Percentiles rank a stretch among this genome's conserved stretches.
Evolutionary conservation across 2,888 invertebrate genomes (phyloP).

Genomic region (Blastobasis adustella): DNA sequence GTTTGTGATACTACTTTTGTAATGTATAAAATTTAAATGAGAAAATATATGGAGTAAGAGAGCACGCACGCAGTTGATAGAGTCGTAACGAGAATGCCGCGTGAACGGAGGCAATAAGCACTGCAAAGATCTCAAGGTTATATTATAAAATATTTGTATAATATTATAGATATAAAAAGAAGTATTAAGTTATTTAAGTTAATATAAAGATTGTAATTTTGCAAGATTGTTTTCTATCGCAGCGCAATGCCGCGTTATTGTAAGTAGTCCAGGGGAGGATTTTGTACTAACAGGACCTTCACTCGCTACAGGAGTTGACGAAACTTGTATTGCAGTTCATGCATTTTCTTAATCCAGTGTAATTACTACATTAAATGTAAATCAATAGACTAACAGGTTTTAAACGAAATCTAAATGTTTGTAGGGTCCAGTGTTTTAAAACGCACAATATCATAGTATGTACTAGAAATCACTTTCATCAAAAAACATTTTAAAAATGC

Average conservation of each 20-base stretch:
- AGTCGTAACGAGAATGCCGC: slow-evolving; percentile 36
- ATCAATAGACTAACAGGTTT: slow-evolving; percentile 69
- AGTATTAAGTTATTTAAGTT: slow-evolving; percentile 76
- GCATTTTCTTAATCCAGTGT: slow-evolving; percentile 70
- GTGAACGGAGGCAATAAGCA: slow-evolving; percentile 44
- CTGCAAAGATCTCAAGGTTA: slow-evolving; percentile 72
- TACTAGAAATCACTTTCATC: slow-evolving; percentile 68
- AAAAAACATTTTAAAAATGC: slow-evolving; percentile 52
- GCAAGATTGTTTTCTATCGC: slow-evolving; percentile 66
- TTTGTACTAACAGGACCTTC: slow-evolving; percentile 47
- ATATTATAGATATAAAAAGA: slow-evolving; percentile 66
- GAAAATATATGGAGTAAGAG: slow-evolving; percentile 56
- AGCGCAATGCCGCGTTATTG: slow-evolving; percentile 38
- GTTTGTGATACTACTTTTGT: slow-evolving; percentile 77
- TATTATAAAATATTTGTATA: slow-evolving; percentile 48
- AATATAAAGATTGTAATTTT: slow-evolving; percentile 69
- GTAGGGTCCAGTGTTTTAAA: slow-evolving; percentile 73
- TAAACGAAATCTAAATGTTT: slow-evolving; percentile 70
- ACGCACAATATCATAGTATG: slow-evolving; percentile 74
- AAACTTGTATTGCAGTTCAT: slow-evolving; percentile 43
- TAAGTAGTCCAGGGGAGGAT: slow-evolving; percentile 45
- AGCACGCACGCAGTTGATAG: slow-evolving; percentile 56
- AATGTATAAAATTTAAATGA: slow-evolving; percentile 70
- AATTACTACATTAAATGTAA: slow-evolving; percentile 64
- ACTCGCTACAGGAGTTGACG: slow-evolving; percentile 23